phyloP scores from a whole-genome alignment of 2,888 invertebrate species.

The Ametastegia equiseti region DNA sequence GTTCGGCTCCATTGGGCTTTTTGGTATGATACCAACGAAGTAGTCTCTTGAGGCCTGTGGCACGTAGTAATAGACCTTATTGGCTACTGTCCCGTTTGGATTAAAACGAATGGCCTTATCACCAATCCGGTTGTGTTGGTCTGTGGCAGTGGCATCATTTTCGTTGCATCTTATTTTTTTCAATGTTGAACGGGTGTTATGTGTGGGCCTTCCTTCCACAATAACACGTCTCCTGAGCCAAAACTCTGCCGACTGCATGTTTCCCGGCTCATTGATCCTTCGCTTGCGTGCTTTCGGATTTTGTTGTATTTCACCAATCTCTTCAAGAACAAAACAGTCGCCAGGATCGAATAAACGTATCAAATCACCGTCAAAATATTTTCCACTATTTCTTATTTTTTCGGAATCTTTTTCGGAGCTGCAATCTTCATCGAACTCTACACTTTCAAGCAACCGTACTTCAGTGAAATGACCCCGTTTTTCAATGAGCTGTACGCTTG shows the following conservation, averaged over 20 bases:
- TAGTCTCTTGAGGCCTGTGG: constrained; percentile 6
- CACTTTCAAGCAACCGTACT: background rate
- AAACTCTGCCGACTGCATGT: background rate
- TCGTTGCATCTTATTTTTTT: background rate
- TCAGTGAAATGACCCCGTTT: background rate
- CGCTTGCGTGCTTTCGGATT: background rate
- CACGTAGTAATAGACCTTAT: constrained; percentile 21
- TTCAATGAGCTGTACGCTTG: background rate
- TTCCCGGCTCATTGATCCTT: background rate
- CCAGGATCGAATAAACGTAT: background rate
- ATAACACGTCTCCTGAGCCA: background rate
- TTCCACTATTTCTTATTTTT: background rate
- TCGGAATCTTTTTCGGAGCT: background rate
- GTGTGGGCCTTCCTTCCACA: background rate
- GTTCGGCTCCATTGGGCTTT: background rate
- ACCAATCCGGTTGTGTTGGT: background rate
- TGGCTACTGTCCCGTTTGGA: constrained; percentile 22
- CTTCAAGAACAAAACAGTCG: background rate
- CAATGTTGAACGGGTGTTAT: background rate
- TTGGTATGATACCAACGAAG: constrained; percentile 9
- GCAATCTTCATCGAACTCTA: background rate
- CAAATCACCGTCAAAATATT: background rate
- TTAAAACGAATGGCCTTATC: background rate
- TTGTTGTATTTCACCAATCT: background rate
- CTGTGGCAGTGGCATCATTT: background rate